Evolutionary conservation across 1,140 invertebrate genomes (phyloP).

Genomic region (Battus philenor): DNA sequence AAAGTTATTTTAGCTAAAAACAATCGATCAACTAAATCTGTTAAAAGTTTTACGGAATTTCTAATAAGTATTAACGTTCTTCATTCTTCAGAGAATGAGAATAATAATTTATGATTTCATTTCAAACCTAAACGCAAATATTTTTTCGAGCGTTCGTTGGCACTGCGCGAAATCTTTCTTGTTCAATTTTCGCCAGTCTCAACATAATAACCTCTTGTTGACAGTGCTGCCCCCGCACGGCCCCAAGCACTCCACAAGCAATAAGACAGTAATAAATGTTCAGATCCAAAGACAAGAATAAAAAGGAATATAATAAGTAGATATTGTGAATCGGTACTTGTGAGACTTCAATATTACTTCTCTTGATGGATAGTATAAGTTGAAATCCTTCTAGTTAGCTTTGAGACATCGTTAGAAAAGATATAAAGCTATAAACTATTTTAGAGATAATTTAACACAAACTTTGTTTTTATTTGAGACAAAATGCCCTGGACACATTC

Average conservation of each 20-base stretch:
- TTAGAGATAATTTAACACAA: too few relatives aligned
- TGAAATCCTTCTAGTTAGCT: conserved; percentile 33
- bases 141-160: conserved; percentile 39
- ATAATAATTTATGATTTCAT: conserved; percentile 17
- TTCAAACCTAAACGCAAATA: conserved; percentile 25
- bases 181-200: conserved; percentile 65
- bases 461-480: too few relatives aligned
- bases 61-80: conserved; percentile 2
- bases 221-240: conserved; percentile 43
- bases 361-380: conserved; percentile 31
- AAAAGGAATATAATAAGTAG: conserved; percentile 69
- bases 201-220: conserved; percentile 73
- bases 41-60: too few relatives aligned
- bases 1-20: too few relatives aligned
- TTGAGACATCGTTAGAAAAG: conserved; percentile 30
- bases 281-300: conserved; percentile 62
- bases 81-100: conserved; percentile 3
- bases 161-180: conserved; percentile 52
- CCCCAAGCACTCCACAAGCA: conserved; percentile 62
- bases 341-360: conserved; percentile 55
- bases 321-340: conserved; percentile 64
- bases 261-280: conserved; percentile 75
- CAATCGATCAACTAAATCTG: too few relatives aligned
- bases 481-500: too few relatives aligned
- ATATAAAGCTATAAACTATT: not conserved